A percentile compares a stretch with the other conserved stretches of the same genome.
Conservation (phyloP, 2,797 vertebrate species). For the Gallinago stenura region DNA sequence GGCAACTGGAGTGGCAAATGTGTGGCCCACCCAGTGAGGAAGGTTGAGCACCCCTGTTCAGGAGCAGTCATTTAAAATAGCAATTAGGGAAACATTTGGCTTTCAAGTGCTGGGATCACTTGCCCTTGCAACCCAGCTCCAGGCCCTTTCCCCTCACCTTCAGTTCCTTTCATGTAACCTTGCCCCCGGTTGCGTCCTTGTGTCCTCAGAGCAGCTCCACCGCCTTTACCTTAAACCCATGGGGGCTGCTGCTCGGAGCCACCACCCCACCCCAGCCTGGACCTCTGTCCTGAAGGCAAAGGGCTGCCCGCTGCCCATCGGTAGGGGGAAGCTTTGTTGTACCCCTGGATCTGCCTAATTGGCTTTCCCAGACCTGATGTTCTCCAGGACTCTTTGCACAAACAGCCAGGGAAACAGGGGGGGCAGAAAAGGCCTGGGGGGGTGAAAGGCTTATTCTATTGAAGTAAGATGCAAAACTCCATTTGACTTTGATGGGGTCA, state of each 20-base stretch:
- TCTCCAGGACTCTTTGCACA: slow-evolving; percentile 39
- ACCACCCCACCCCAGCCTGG: neutral
- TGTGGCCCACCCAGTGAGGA: neutral
- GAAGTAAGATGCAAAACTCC: slow-evolving; percentile 46
- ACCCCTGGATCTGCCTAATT: neutral
- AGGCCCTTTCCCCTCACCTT: neutral
- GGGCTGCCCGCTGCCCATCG: rapidly evolving
- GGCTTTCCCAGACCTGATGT: slow-evolving; percentile 27
- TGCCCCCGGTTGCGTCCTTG: rapidly evolving
- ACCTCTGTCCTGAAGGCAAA: neutral
- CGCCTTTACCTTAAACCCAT: rapidly evolving
- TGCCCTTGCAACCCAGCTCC: neutral
- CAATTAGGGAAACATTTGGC: neutral
- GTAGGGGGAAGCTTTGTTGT: neutral
- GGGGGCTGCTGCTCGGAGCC: neutral
- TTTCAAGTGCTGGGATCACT: neutral
- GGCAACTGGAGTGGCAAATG: neutral
- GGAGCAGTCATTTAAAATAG: neutral
- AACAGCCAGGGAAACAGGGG: neutral
- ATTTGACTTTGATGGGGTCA: slow-evolving; percentile 37
- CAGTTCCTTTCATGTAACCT: neutral
- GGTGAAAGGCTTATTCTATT: slow-evolving; percentile 21
- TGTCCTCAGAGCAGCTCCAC: neutral
- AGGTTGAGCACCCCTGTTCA: neutral
- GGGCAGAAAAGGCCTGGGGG: neutral